These are phyloP conservation scores for Oreohelix idahoensis DNA, from an alignment of 1,140 invertebrate genomes.

Conservation along the genomic window DNA sequence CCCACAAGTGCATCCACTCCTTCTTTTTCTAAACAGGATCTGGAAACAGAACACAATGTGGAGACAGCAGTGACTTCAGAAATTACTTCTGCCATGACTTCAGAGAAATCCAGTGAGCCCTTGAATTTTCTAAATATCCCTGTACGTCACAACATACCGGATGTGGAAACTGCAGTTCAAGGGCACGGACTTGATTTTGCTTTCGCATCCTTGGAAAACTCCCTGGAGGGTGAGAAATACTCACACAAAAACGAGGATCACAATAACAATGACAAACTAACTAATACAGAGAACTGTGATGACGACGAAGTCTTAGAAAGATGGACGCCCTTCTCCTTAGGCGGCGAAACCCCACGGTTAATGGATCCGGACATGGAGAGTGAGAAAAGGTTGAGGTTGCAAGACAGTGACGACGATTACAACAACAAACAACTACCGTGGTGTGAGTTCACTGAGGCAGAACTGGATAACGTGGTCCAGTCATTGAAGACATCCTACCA, in stretches of 20 bases:
- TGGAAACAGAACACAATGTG: background rate
- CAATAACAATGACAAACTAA: no score
- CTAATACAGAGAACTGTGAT: no score
- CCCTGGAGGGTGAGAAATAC: no score
- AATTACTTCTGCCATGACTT: background rate
- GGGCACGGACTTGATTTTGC: no score
- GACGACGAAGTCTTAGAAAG: background rate
- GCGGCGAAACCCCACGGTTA: background rate
- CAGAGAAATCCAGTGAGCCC: background rate
- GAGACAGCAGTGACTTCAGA: background rate
- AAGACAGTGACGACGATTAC: background rate
- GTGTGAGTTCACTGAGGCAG: conserved; percentile 31
- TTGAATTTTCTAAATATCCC: conserved; percentile 8
- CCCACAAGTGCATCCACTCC: background rate
- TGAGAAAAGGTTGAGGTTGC: background rate
- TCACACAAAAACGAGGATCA: no score
- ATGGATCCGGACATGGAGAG: background rate
- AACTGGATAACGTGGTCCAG: conserved; percentile 9
- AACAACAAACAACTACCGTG: conserved; percentile 10
- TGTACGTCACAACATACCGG: background rate
- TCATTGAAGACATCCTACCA: conserved; percentile 12
- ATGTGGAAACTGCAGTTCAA: no score
- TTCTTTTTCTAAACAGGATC: background rate
- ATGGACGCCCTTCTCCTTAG: background rate
- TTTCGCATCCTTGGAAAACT: no score